Evolutionary conservation across 2,888 invertebrate species (phyloP), one percentile per base, ranked within the genome.

Genomic region (Polyommatus icarus): DNA sequence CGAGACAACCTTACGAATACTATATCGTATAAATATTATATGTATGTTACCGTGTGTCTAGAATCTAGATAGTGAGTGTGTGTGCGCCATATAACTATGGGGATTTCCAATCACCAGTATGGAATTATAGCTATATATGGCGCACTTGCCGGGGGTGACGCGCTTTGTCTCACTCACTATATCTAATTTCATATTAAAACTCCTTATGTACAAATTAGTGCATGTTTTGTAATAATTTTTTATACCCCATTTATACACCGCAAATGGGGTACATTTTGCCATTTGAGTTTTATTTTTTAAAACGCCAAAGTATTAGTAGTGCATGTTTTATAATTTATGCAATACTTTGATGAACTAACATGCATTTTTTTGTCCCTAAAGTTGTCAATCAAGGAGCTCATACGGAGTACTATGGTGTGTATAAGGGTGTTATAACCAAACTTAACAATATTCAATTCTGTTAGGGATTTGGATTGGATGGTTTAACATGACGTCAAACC

Each of bases 341-440:
- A 72, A 77, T 72, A 40, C 61, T 76, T n/a, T 71, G 71, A 76
- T 76, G 3, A 77, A 77, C 29, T 78, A 84, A 88, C 84, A 82
- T 85, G 80, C 84, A 82, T 81, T 82, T 85, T 90, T 89, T 86
- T 88, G 83, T 87, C 85, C 87, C 86, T 84, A 87, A 90, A 91
- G 90, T 91, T 88, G 86, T 89, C 90, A 89, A 81, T 89, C 90
- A 90, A 90, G 90, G 88, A 90, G 88, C 87, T 82, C 90, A 90
- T 87, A 87, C 86, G 91, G 91, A 92, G 86, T 89, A 85, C 82
- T 91, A 90, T 83, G 91, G 92, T 92, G 89, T 91, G 92, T 91
- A 91, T 91, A 78, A 79, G 29, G 15, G 73, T 73, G 20, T 6
- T 24, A 61, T 1, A 12, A 24, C 61, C 61, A 24, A 8, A 61